Evolutionary conservation across 2,888 invertebrate genomes (phyloP).

Genomic region (Danaus chrysippus): DNA sequence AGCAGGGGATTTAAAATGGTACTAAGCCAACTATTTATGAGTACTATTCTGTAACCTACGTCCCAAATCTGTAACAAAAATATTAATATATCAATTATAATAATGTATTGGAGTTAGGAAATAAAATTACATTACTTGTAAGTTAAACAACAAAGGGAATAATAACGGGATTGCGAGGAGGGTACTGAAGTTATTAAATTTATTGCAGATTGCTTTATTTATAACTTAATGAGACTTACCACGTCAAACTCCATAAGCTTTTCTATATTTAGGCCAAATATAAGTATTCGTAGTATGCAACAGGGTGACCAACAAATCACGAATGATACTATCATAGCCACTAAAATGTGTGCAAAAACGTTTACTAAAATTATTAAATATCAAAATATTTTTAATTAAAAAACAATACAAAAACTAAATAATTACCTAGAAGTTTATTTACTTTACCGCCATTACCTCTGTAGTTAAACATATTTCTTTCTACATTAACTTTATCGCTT

Average conservation of each 20-base stretch:
- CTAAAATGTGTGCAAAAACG: constrained; percentile 43
- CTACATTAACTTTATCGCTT: constrained; percentile 39
- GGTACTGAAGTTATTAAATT: not conserved
- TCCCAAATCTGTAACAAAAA: constrained; percentile 49
- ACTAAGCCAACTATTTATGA: constrained; percentile 59
- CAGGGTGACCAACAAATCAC: constrained; percentile 66
- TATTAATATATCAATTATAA: not conserved
- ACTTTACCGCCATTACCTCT: constrained; percentile 51
- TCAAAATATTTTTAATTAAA: not conserved
- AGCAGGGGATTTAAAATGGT: constrained; percentile 60
- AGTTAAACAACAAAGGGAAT: too few species aligned
- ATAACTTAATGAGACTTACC: constrained; percentile 36
- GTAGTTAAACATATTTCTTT: constrained; percentile 49
- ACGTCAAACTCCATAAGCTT: constrained; percentile 40
- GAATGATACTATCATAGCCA: constrained; percentile 65
- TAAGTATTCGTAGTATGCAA: constrained; percentile 49
- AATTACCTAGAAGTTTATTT: constrained; percentile 58
- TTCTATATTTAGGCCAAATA: constrained; percentile 44
- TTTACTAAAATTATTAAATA: constrained; percentile 9
- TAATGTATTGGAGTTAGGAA: not conserved
- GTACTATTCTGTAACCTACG: constrained; percentile 41
- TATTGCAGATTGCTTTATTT: not conserved
- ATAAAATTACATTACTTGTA: not conserved
- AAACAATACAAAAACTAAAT: constrained; percentile 4
- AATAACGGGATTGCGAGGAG: too few species aligned